A percentile compares a stretch with the other conserved stretches of the same genome.
Evolutionary conservation across 2,888 invertebrate genomes (phyloP).

Genomic region (Platypus cylindrus): DNA sequence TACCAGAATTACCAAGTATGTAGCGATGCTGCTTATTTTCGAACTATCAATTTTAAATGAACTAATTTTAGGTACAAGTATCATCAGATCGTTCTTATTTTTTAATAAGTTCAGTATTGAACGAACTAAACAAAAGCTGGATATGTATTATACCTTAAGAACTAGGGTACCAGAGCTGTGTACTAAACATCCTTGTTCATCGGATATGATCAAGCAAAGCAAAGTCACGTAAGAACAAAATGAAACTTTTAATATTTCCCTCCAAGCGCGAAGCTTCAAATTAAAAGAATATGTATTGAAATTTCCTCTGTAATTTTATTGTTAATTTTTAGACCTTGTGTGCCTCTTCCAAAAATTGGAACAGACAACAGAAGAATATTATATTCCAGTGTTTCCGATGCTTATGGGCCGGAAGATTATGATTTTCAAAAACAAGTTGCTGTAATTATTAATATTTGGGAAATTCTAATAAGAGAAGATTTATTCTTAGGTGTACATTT

Average conservation of each 20-base stretch:
- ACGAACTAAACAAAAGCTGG: slow-evolving; percentile 15
- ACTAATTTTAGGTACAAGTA: slow-evolving; percentile 3
- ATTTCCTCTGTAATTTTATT: neutral
- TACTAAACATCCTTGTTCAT: slow-evolving; percentile 9
- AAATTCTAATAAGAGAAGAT: slow-evolving; percentile 13
- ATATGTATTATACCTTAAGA: slow-evolving; percentile 18
- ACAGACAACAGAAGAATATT: slow-evolving; percentile 12
- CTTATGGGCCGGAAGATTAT: slow-evolving; percentile 6
- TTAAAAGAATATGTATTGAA: too few species aligned
- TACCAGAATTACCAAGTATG: slow-evolving; percentile 16
- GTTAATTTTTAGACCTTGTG: neutral
- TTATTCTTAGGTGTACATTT: slow-evolving; percentile 8
- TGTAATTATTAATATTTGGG: slow-evolving; percentile 10
- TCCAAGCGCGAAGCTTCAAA: too few species aligned
- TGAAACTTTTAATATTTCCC: slow-evolving; percentile 2
- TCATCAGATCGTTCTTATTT: slow-evolving; percentile 7
- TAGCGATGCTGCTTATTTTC: neutral
- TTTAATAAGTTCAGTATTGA: slow-evolving; percentile 18
- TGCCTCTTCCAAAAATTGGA: slow-evolving; percentile 15
- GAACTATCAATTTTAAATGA: neutral
- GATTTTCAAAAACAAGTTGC: slow-evolving; percentile 6
- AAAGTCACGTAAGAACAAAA: slow-evolving; percentile 11
- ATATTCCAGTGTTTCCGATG: slow-evolving; percentile 7
- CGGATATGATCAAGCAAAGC: slow-evolving; percentile 11
- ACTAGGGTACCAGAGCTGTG: slow-evolving; percentile 13